phyloP scores from a whole-genome alignment of 1,140 invertebrate genomes.

The Cardiocondyla obscurior region DNA sequence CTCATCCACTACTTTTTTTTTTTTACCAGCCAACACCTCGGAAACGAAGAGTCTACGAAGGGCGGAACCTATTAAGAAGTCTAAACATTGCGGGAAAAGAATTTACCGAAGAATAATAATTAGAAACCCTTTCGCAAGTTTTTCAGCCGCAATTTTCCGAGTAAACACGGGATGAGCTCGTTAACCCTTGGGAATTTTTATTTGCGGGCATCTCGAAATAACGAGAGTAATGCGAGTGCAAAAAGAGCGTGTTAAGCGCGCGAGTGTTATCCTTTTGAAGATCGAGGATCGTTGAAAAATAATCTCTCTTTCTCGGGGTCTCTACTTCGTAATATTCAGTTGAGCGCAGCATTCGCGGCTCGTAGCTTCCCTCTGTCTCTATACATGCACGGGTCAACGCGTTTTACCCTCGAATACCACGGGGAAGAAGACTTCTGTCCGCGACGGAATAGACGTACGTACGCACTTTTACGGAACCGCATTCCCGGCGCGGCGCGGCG shows the following conservation, averaged over 20 bases:
- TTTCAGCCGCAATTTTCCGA: not conserved
- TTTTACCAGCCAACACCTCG: not conserved
- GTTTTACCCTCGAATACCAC: not conserved
- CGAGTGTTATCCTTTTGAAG: not conserved
- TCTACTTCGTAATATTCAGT: not conserved
- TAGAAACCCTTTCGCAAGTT: not conserved
- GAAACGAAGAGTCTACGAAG: not conserved
- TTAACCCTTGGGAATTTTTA: not conserved
- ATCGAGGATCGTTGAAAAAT: not conserved
- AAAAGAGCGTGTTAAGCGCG: not conserved
- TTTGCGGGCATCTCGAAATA: not conserved
- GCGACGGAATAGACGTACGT: constrained; percentile 27
- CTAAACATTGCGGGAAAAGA: not conserved
- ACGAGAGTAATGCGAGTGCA: not conserved
- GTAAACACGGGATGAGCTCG: not conserved
- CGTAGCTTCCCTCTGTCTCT: not conserved
- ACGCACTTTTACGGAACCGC: constrained; percentile 43
- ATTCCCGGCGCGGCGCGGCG: constrained; percentile 20
- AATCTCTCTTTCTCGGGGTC: not conserved
- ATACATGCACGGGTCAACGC: constrained; percentile 3
- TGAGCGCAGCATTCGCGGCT: not conserved
- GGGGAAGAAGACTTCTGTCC: not conserved
- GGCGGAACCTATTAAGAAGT: not conserved
- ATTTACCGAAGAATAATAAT: not conserved
- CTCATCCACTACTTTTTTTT: not conserved